Evolutionary conservation across 2,797 vertebrate species (phyloP).

Genomic region (Bradypodion ventrale): DNA sequence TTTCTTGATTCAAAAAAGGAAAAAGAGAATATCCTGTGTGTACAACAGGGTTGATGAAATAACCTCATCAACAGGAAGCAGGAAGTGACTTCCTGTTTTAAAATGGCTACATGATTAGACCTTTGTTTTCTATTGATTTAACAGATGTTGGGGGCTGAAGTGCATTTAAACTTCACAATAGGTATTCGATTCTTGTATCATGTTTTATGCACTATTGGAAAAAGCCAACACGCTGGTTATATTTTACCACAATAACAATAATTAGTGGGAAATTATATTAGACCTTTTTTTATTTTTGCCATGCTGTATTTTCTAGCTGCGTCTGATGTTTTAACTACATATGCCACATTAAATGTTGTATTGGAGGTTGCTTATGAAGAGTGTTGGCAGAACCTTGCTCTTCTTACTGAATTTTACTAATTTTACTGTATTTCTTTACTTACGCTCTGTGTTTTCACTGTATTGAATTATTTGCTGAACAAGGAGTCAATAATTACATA

Average conservation of each 20-base stretch:
- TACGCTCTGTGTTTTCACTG: no score
- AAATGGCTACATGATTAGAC: conserved; percentile 7
- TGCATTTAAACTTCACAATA: conserved; percentile 46
- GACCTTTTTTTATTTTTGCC: no score
- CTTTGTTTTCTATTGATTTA: conserved; percentile 51
- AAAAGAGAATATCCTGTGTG: conserved; percentile 24
- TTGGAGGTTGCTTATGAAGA: background rate
- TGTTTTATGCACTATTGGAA: background rate
- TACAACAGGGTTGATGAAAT: conserved; percentile 59
- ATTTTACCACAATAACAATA: conserved; percentile 10
- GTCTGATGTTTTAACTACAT: background rate
- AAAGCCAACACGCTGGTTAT: background rate
- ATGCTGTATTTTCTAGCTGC: background rate
- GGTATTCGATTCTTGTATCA: background rate
- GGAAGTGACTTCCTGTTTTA: conserved; percentile 56
- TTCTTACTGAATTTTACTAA: background rate
- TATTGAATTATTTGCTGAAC: no score
- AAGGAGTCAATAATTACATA: no score
- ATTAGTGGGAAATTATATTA: background rate
- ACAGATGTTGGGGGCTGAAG: conserved; percentile 55
- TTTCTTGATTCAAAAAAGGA: conserved; percentile 2
- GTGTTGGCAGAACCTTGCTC: background rate
- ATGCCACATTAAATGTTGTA: background rate
- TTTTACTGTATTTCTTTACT: background rate
- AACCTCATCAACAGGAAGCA: conserved; percentile 53